These are phyloP conservation scores for Cliona cf. orientalis DNA, from an alignment of 37 sponge, comb jelly and placozoan genomes.

Conservation along the genomic window DNA sequence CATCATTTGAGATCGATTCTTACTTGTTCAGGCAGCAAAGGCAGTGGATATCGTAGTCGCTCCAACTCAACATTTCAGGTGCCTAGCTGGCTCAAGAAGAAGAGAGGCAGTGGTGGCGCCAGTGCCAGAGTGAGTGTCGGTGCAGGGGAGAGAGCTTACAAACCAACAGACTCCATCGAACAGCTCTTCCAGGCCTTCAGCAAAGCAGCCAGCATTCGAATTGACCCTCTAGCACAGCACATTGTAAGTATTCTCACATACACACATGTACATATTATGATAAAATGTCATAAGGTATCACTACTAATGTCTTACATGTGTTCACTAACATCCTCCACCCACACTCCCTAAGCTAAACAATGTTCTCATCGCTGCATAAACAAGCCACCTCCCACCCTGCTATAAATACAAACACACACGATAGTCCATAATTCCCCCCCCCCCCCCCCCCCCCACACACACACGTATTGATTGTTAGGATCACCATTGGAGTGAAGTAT, in stretches of 20 bases:
- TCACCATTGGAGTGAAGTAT: slow-evolving; percentile 45
- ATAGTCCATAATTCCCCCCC: background rate
- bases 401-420: too few relatives aligned
- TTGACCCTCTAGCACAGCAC: background rate
- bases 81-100: background rate
- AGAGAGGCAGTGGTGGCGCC: background rate
- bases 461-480: slow-evolving; percentile 17
- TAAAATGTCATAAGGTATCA: background rate
- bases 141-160: background rate
- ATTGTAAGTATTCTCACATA: slow-evolving; percentile 3
- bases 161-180: slow-evolving; percentile 6
- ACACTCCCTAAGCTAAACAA: too few relatives aligned
- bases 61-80: background rate
- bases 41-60: background rate
- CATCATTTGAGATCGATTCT: background rate
- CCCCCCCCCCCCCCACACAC: background rate
- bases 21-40: background rate
- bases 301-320: too few relatives aligned
- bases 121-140: background rate
- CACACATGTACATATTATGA: background rate
- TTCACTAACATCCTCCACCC: too few relatives aligned
- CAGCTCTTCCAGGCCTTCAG: background rate
- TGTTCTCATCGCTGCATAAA: too few relatives aligned
- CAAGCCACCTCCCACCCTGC: too few relatives aligned
- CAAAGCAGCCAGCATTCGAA: background rate